Base-by-base conservation (phyloP, 2,888 invertebrate genomes). In the Branchinecta sandiegonensis region DNA sequence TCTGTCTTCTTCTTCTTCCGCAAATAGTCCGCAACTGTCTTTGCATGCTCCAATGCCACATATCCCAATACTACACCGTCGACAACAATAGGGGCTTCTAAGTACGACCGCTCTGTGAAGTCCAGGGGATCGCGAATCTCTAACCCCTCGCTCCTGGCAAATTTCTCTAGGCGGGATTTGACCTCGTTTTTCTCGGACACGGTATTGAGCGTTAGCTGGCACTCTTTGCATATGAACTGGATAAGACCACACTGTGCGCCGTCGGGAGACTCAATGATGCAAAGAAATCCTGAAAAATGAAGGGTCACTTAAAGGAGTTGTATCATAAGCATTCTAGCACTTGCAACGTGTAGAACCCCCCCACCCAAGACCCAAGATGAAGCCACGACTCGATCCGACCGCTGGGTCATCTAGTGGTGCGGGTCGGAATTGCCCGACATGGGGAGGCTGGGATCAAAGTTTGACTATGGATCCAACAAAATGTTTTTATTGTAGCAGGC, bases 191-290 rank as follows among this genome's bases (percentile, higher is more conserved):
- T n/a, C 17, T 56, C 56, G 17, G 56, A 56, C 17, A 14, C 17
- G 8, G 17, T 17, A 8, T 56, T n/a, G 7, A 17, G n/a, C 14
- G 56, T 56, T 14, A 56, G n/a, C 17, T 56, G 56, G 17, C 56
- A 56, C 56, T 56, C 56, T 56, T 56, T 56, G 17, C 56, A 56
- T n/a, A 56, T n/a, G 9, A 56, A 56, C n/a, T 14, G 56, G 56
- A 56, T 56, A 17, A 56, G 56, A 56, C 56, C 56, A 9, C 56
- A 56, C 17, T 56, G 56, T 10, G 56, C 56, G 8, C 56, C 56
- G 17, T 56, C 56, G n/a, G 56, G 56, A 56, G 56, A 56, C 9
- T 56, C 56, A 56, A 56, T 56, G 56, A 56, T 56, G 11, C 56
- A 56, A 14, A 56, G n/a, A 17, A 56, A 56, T 14, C 56, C 56